Conservation (phyloP, 1,140 invertebrate species). For the Pseudomyrmex flavicornis region DNA sequence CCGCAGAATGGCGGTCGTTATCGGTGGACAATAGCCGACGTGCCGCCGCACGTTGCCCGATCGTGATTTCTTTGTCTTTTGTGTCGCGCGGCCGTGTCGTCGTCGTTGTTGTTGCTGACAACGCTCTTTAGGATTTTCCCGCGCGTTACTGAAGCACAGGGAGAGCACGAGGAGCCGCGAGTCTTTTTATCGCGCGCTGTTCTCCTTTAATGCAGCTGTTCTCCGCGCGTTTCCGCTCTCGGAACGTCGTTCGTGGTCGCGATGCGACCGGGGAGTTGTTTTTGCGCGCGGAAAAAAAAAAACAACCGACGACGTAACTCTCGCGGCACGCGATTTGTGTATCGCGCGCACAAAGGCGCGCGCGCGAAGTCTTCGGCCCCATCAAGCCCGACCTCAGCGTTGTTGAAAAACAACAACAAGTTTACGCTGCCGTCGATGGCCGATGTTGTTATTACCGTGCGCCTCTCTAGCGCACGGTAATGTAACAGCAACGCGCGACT, state of each 20-base stretch:
- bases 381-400: not conserved
- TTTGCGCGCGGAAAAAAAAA: not conserved
- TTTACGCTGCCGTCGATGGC: not conserved
- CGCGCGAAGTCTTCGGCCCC: slow-evolving; percentile 9
- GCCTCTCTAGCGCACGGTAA: not conserved
- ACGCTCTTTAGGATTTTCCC: slow-evolving; percentile 47
- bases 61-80: slow-evolving; percentile 62
- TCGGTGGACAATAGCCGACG: slow-evolving; percentile 58
- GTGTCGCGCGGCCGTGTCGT: not conserved
- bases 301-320: not conserved
- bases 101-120: slow-evolving; percentile 9
- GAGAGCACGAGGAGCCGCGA: not conserved
- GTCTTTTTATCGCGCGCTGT: slow-evolving; percentile 35
- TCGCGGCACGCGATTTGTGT: slow-evolving; percentile 1
- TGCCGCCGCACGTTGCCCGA: not conserved
- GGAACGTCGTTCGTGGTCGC: slow-evolving; percentile 7
- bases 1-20: slow-evolving; percentile 53
- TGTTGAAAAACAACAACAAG: slow-evolving; percentile 18
- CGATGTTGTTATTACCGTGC: not conserved
- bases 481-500: not conserved
- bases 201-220: slow-evolving; percentile 17
- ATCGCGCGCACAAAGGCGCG: not conserved
- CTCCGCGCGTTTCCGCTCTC: slow-evolving; percentile 60
- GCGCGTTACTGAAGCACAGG: slow-evolving; percentile 11
- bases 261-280: slow-evolving; percentile 1